A percentile compares a stretch with the other conserved stretches of the same genome.
Conservation (phyloP, 2,888 invertebrate species). For the Cheilosia soror region DNA sequence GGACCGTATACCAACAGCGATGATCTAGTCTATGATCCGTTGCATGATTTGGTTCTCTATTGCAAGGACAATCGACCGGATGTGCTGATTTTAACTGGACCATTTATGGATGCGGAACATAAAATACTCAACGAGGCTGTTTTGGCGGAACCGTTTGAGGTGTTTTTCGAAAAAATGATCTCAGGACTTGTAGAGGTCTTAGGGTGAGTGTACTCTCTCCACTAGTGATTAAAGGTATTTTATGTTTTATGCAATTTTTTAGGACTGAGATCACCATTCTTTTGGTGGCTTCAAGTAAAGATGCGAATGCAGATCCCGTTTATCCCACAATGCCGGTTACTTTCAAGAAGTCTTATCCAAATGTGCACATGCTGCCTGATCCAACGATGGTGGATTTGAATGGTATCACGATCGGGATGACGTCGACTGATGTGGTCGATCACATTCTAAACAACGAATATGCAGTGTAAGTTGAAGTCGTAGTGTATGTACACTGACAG, state of each 20-base stretch:
- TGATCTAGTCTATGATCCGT: slow-evolving; percentile 91
- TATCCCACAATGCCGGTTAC: slow-evolving; percentile 93
- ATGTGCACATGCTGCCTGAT: slow-evolving; percentile 90
- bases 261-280: slow-evolving; percentile 89
- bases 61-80: slow-evolving; percentile 90
- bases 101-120: slow-evolving; percentile 91
- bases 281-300: slow-evolving; percentile 90
- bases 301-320: slow-evolving; percentile 90
- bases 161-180: slow-evolving; percentile 90
- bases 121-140: slow-evolving; percentile 86
- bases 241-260: slow-evolving; percentile 18
- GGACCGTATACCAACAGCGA: slow-evolving; percentile 94
- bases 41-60: slow-evolving; percentile 90
- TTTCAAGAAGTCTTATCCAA: slow-evolving; percentile 85
- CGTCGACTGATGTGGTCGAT: slow-evolving; percentile 92
- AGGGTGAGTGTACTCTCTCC: slow-evolving; percentile 84
- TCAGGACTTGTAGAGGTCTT: slow-evolving; percentile 87
- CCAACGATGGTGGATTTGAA: slow-evolving; percentile 91
- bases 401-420: slow-evolving; percentile 91
- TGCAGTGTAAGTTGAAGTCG: slow-evolving; percentile 85
- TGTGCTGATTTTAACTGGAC: slow-evolving; percentile 92
- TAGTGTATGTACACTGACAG: too few species aligned
- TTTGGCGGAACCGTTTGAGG: slow-evolving; percentile 88
- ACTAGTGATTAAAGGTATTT: slow-evolving; percentile 16
- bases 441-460: slow-evolving; percentile 93